These are phyloP conservation scores for Paramormyrops kingsleyae DNA, from an alignment of 2,113 vertebrate genomes.

Conservation along the genomic window DNA sequence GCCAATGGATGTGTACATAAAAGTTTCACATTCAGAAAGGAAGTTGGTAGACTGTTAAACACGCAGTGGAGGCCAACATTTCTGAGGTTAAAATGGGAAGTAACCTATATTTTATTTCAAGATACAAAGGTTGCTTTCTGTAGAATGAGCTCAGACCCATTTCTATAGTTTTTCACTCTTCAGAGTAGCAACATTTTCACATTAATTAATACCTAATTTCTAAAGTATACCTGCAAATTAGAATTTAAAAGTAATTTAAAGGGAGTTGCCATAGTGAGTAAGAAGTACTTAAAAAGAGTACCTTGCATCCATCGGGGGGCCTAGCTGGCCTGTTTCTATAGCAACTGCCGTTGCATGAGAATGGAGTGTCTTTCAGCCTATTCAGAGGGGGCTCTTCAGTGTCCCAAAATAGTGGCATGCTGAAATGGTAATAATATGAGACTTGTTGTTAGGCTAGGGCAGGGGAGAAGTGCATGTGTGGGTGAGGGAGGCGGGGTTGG, in stretches of 20 bases:
- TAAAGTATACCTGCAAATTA: not conserved
- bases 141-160: not conserved
- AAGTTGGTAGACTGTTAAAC: not conserved
- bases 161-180: not conserved
- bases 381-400: constrained; percentile 21
- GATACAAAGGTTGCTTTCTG: not conserved
- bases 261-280: constrained; percentile 45
- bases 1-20: not conserved
- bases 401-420: constrained; percentile 21
- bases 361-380: constrained; percentile 18
- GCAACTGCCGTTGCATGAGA: constrained; percentile 43
- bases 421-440: constrained; percentile 17
- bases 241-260: constrained; percentile 32
- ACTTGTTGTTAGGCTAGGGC: not conserved
- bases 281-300: constrained; percentile 17
- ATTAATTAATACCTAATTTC: constrained; percentile 1
- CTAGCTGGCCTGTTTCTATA: constrained; percentile 44
- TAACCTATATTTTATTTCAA: not conserved
- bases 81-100: not conserved
- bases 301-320: constrained; percentile 20
- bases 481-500: not conserved
- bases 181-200: not conserved
- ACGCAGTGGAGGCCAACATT: not conserved
- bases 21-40: not conserved
- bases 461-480: not conserved